A percentile compares a stretch with the other conserved stretches of the same genome.
Conservation (phyloP, 2,113 vertebrate species). For the Ginglymostoma cirratum region DNA sequence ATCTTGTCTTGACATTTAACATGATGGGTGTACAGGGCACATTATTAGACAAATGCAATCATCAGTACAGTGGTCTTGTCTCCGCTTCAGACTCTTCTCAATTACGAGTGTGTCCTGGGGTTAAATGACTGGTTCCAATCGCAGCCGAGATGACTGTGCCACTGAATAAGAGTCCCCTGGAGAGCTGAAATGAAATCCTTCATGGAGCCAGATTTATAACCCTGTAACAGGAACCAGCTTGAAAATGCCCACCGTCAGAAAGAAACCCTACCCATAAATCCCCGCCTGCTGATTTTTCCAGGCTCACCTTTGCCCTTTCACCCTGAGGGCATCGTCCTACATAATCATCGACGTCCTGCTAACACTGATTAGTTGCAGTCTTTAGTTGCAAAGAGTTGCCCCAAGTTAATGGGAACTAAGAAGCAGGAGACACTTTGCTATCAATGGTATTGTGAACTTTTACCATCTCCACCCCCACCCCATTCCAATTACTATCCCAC, state of each 20-base stretch:
- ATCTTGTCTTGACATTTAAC: not conserved
- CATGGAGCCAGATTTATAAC: not conserved
- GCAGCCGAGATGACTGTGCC: not conserved
- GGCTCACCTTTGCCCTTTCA: constrained; percentile 32
- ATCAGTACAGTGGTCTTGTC: not conserved
- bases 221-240: constrained; percentile 23
- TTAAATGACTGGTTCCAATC: not conserved
- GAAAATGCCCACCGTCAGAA: not conserved
- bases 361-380: constrained; percentile 30
- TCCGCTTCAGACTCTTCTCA: not conserved
- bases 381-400: not conserved
- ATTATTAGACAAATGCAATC: not conserved
- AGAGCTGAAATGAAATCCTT: constrained; percentile 34
- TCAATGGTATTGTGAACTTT: not conserved
- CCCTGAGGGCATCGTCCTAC: not conserved
- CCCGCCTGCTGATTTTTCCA: constrained; percentile 26
- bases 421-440: not conserved
- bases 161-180: not conserved
- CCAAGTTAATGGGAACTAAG: not conserved
- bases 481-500: not conserved
- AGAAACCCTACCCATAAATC: constrained; percentile 34
- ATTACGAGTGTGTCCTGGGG: not conserved
- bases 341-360: constrained; percentile 2
- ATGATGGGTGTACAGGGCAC: no score
- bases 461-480: not conserved